Evolutionary conservation across 1,140 invertebrate genomes (phyloP).

Genomic region (Zaprionus camerounensis): DNA sequence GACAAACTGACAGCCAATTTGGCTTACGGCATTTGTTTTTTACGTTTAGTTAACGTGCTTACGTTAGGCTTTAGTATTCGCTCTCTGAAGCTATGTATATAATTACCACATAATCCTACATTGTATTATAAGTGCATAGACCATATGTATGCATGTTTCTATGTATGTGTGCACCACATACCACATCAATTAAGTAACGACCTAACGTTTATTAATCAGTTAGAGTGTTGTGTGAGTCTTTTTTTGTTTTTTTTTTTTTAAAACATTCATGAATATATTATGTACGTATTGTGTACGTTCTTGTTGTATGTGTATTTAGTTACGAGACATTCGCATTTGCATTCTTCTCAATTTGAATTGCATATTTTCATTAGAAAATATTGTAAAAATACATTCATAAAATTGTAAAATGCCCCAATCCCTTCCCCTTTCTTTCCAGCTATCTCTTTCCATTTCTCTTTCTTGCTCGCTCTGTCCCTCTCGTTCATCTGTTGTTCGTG

Average conservation of each 20-base stretch:
- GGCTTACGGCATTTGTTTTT: conserved; percentile 49
- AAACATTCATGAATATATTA: conserved; percentile 65
- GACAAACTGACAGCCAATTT: conserved; percentile 66
- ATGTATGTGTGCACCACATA: conserved; percentile 26
- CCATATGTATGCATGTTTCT: conserved; percentile 21
- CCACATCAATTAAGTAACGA: conserved; percentile 65
- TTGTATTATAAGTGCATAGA: conserved; percentile 35
- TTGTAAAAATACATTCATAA: conserved; percentile 65
- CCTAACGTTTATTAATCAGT: conserved; percentile 36
- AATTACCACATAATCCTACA: conserved; percentile 31
- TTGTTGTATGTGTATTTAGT: conserved; percentile 25
- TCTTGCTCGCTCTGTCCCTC: conserved; percentile 11
- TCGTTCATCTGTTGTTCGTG: conserved; percentile 28
- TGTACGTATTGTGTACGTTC: conserved; percentile 36
- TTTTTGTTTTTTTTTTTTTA: conserved; percentile 38
- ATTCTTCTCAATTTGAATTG: conserved; percentile 17
- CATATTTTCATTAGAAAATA: conserved; percentile 60
- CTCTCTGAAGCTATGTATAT: conserved; percentile 44
- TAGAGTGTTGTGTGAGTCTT: conserved; percentile 55
- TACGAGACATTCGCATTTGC: conserved; percentile 34
- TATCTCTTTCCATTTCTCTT: conserved; percentile 28
- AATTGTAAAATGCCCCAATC: conserved; percentile 46
- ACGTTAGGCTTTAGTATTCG: conserved; percentile 40
- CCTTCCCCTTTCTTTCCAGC: neutral
- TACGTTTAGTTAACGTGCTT: conserved; percentile 4